A percentile compares a stretch with the other conserved stretches of the same genome.
Conservation (phyloP, 1,140 invertebrate genomes). For the Luehdorfia chinensis region DNA sequence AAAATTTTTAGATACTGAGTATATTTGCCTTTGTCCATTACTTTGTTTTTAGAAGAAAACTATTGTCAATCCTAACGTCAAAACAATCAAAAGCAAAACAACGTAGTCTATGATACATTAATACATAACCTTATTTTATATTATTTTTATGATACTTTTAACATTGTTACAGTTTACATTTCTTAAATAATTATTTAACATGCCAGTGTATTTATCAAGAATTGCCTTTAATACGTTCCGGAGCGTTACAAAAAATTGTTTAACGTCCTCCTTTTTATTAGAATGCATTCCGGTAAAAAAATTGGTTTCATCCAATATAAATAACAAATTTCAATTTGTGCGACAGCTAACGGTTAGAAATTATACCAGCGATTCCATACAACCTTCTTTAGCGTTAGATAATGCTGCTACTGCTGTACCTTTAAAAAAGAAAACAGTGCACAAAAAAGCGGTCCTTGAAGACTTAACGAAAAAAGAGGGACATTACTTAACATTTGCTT, state of each 20-base stretch:
- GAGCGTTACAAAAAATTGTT: constrained; percentile 24
- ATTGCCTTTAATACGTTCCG: constrained; percentile 38
- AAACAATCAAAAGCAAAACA: too few species aligned
- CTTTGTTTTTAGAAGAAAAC: too few species aligned
- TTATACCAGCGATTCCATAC: constrained; percentile 43
- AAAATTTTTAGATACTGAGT: too few species aligned
- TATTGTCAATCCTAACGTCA: too few species aligned
- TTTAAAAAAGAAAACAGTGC: constrained; percentile 62
- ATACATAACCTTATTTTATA: too few species aligned
- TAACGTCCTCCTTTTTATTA: constrained; percentile 16
- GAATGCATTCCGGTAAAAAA: constrained; percentile 29
- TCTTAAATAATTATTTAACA: constrained; percentile 22
- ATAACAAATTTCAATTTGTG: constrained; percentile 28
- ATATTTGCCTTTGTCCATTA: too few species aligned
- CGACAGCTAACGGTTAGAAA: constrained; percentile 29
- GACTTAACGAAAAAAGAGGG: constrained; percentile 60
- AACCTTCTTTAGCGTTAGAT: constrained; percentile 50
- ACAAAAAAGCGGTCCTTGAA: constrained; percentile 49
- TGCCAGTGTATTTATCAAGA: constrained; percentile 60
- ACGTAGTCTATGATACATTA: too few species aligned
- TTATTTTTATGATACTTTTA: too few species aligned
- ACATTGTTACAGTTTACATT: too few species aligned
- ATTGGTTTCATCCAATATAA: constrained; percentile 30
- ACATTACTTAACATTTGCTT: constrained; percentile 60
- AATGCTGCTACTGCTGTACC: constrained; percentile 45